These are phyloP conservation scores for Mola mola DNA, from an alignment of 2,113 vertebrate genomes.

Conservation along the genomic window DNA sequence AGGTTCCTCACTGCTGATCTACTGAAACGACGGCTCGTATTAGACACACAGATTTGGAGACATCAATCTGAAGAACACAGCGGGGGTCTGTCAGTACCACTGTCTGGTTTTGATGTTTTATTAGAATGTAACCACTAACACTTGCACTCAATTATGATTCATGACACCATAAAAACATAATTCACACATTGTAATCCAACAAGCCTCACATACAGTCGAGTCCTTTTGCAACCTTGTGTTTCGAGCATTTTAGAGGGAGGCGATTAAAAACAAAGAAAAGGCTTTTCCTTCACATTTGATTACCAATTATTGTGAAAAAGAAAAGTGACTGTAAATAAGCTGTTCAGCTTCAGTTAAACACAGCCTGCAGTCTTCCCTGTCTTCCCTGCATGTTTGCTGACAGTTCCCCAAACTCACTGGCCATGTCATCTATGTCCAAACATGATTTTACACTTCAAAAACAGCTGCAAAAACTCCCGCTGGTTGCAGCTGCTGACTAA, in stretches of 20 bases:
- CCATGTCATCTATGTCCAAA: conserved; percentile 4
- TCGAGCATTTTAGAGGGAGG: too few species aligned
- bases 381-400: conserved; percentile 13
- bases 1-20: neutral
- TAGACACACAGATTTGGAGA: neutral
- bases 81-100: too few species aligned
- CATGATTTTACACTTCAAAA: neutral
- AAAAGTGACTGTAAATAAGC: neutral
- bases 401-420: neutral
- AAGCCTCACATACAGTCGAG: too few species aligned
- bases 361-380: neutral
- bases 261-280: too few species aligned
- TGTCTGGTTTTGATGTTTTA: too few species aligned
- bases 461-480: conserved; percentile 9
- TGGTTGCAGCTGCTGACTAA: conserved; percentile 47
- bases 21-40: neutral
- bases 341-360: conserved; percentile 13
- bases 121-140: too few species aligned
- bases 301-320: neutral
- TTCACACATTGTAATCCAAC: too few species aligned
- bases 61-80: too few species aligned
- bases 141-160: too few species aligned
- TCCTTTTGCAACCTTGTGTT: too few species aligned
- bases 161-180: too few species aligned
- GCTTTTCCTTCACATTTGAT: too few species aligned